Evolutionary conservation across 2,888 invertebrate genomes (phyloP).

Genomic region (Tanytarsus gracilentus): DNA sequence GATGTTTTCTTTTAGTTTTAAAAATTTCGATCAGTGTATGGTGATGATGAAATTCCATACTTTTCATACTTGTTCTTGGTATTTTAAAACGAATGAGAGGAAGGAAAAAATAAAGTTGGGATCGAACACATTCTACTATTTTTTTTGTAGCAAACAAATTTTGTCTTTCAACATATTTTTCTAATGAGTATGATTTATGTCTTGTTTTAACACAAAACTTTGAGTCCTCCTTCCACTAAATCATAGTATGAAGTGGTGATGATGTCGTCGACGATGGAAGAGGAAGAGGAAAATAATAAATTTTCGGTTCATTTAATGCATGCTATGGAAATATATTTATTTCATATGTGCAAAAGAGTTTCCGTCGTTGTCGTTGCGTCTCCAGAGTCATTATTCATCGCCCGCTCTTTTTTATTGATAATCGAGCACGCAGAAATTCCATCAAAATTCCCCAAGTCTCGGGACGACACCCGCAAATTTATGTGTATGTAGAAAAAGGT

Average conservation of each 20-base stretch:
- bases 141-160: neutral
- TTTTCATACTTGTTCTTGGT: neutral
- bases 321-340: neutral
- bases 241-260: too few relatives aligned
- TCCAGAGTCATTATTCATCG: slow-evolving; percentile 13
- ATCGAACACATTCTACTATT: too few relatives aligned
- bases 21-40: too few relatives aligned
- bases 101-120: neutral
- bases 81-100: neutral
- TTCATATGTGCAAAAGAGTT: neutral
- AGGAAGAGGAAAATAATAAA: neutral
- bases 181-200: slow-evolving; percentile 19
- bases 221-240: too few relatives aligned
- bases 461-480: too few relatives aligned
- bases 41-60: neutral
- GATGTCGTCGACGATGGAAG: too few relatives aligned
- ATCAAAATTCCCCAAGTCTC: too few relatives aligned
- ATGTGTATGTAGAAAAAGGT: neutral
- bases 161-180: slow-evolving; percentile 22
- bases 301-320: slow-evolving; percentile 19
- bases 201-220: neutral
- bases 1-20: too few relatives aligned
- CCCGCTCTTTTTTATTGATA: too few relatives aligned
- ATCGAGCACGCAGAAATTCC: too few relatives aligned
- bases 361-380: too few relatives aligned